Evolutionary conservation across 2,888 invertebrate genomes (phyloP), one percentile per base, ranked within the genome.

Genomic region (Matsumyia berberina): DNA sequence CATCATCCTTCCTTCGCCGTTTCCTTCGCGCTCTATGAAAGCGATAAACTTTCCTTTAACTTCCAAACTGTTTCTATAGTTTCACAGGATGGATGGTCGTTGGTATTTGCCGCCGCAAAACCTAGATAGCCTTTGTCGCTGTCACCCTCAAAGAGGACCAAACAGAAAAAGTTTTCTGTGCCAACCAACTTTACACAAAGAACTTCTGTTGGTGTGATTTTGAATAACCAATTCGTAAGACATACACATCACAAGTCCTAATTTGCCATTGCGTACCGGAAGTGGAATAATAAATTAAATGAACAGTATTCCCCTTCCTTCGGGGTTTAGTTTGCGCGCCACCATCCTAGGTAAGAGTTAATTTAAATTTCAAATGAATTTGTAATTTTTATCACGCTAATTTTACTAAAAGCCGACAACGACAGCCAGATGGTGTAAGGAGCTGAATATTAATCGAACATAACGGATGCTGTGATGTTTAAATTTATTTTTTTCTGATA

Each of bases 341-440:
- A 24, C 29, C 4, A 12, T 31, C 15, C 17, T 11, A n/a, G n/a
- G n/a, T n/a, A 8, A 12, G 39, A 44, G 60, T 51, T 35, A 44
- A 58, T 58, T 73, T 33, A 62, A 60, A 73, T 53, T 73, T 42
- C 42, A 73, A 73, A 73, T 73, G 42, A 73, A 62, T 62, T 62
- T 62, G 9, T 42, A 42, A 62, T 53, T 62, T 51, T 33, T 33
- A 42, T 42, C 12, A 39, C 15, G 29, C 17, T 31, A 60, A 31
- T 72, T 37, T 39, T n/a, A 12, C 42, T 24, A 53, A 62, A 67
- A 67, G 31, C 53, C 31, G 24, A 39, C 2, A 66, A 55, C n/a
- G 53, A 12, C 35, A 7, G 2, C 33, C 19, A 62, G 44, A 53
- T 73, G 62, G 31, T 39, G 19, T 8, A 51, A 42, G 19, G 15